Conservation (phyloP, 2,113 vertebrate genomes). For the Heterotilapia buettikoferi region DNA sequence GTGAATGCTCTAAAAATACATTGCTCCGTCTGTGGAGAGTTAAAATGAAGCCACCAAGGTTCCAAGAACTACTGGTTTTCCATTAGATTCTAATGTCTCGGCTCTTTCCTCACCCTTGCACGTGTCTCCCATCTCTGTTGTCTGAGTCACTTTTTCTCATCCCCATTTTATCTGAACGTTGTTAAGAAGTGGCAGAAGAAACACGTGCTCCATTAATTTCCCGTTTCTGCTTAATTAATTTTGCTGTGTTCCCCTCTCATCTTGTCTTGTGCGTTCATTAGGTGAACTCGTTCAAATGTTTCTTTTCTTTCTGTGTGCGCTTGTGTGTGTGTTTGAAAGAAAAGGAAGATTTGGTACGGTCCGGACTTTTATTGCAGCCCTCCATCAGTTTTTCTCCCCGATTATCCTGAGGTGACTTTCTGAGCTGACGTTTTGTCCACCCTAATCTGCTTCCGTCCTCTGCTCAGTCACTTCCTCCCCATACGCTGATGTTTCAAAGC, state of each 20-base stretch:
- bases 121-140: not conserved
- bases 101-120: not conserved
- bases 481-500: slow-evolving; percentile 32
- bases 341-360: not conserved
- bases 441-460: slow-evolving; percentile 36
- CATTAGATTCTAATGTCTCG: slow-evolving; percentile 1
- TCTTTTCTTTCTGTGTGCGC: not conserved
- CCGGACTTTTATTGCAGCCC: slow-evolving; percentile 11
- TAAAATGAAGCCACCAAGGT: slow-evolving; percentile 31
- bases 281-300: slow-evolving; percentile 24
- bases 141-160: slow-evolving; percentile 2
- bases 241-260: not conserved
- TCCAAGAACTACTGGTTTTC: slow-evolving; percentile 22
- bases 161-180: slow-evolving; percentile 10
- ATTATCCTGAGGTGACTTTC: slow-evolving; percentile 38
- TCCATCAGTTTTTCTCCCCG: slow-evolving; percentile 45
- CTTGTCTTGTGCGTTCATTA: slow-evolving; percentile 11
- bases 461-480: slow-evolving; percentile 16
- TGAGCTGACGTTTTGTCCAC: slow-evolving; percentile 8
- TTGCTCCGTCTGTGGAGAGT: slow-evolving; percentile 6
- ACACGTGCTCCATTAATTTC: slow-evolving; percentile 15
- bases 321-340: not conserved
- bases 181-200: slow-evolving; percentile 4
- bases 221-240: slow-evolving; percentile 42
- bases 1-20: slow-evolving; percentile 43